Evolutionary conservation across 2,888 invertebrate species (phyloP).

Genomic region (Drosophila koepferae): DNA sequence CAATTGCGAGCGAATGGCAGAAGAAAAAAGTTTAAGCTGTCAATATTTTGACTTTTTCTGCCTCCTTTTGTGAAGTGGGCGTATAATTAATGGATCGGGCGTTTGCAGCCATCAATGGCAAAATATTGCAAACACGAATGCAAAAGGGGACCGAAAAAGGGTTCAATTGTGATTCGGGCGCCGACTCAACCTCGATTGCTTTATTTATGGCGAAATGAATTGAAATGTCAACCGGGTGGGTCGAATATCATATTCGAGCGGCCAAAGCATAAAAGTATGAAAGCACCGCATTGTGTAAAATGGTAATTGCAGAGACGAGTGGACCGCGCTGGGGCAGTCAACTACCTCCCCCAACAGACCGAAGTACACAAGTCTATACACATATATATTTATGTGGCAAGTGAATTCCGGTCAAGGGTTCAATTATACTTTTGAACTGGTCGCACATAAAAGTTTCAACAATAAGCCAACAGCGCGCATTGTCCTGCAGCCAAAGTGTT

Average conservation of each 20-base stretch:
- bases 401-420: constrained; percentile 49
- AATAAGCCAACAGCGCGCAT: constrained; percentile 50
- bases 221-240: constrained; percentile 80
- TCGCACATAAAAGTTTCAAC: constrained; percentile 4
- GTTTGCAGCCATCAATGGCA: constrained; percentile 65
- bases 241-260: constrained; percentile 72
- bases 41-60: constrained; percentile 82
- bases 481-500: constrained; percentile 55
- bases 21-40: constrained; percentile 77
- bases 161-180: constrained; percentile 32
- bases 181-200: constrained; percentile 58
- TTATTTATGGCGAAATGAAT: constrained; percentile 78
- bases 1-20: constrained; percentile 51
- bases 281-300: constrained; percentile 62
- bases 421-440: constrained; percentile 59
- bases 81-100: constrained; percentile 80
- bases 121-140: constrained; percentile 70
- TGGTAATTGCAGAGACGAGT: constrained; percentile 53
- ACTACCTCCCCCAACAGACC: constrained; percentile 25
- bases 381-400: constrained; percentile 8
- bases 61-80: constrained; percentile 78
- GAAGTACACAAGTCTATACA: constrained; percentile 18
- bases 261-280: constrained; percentile 66
- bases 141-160: constrained; percentile 63
- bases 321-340: constrained; percentile 3